Base-by-base conservation (phyloP, 2,888 invertebrate species). In the Beris morrisii region DNA sequence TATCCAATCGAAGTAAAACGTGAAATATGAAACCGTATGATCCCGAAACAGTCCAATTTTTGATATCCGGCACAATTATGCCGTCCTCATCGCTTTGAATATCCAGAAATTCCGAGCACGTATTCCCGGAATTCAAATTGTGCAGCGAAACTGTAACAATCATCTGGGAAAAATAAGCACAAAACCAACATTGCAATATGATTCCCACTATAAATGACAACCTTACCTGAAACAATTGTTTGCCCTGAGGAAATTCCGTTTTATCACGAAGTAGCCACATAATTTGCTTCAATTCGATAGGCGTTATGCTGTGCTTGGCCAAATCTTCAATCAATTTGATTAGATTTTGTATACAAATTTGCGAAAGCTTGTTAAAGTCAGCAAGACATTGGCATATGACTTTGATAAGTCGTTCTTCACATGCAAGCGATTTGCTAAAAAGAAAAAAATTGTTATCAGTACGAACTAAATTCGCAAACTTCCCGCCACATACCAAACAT, bases 21-120 rank as follows among this genome's bases (percentile, higher is more conserved):
- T 86, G 85, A 72, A 87, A 85, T 32, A 84, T 82, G 73, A 87
- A 85, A n/a, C 86, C 85, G 73, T 81, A 83, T 2, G 81, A 76
- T 0, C 82, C 81, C 12, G 83, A 82, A 66, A 85, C 84, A 5
- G 83, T 82, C 86, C 86, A 86, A 73, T 83, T 84, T 59, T 81
- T 80, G 44, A 86, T 82, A 52, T 83, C 82, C 2, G 85, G 83
- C 50, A 86, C 80, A n/a, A 77, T 74, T 57, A 87, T 83, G 30
- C 85, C 85, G 72, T 83, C 83, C 71, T 74, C 74, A 44, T 74
- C 75, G 69, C 73, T 79, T 72, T 82, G 81, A 12, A 86, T 78
- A 71, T 83, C 82, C 69, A 85, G 83, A 74, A 83, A 86, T 70
- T 84, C 81, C 1, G 81, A 77, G 55, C 84, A 84, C 3, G 79